Conservation (phyloP, 1,140 invertebrate species). For the Macrostomum lignano region DNA sequence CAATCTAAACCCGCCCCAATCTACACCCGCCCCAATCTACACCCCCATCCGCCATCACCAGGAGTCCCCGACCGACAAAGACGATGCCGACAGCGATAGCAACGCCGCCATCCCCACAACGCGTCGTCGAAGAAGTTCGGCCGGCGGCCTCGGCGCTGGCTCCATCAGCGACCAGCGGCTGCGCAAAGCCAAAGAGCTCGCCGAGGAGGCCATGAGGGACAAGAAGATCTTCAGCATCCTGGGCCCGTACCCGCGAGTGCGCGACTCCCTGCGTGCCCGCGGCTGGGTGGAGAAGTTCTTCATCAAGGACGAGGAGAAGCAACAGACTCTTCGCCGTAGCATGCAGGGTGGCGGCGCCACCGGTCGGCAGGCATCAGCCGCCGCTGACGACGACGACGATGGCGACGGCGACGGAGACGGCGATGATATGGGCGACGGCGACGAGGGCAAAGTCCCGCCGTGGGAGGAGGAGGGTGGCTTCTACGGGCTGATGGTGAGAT, state of each 20-base stretch:
- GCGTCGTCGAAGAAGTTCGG: no score
- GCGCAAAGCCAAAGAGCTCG: no score
- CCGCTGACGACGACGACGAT: background rate
- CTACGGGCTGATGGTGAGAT: constrained; percentile 26
- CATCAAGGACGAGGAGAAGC: constrained; percentile 9
- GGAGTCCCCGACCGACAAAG: no score
- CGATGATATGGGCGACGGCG: constrained; percentile 7
- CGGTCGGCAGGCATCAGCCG: background rate
- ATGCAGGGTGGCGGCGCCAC: background rate
- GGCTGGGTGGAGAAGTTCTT: constrained; percentile 32
- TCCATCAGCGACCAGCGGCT: no score
- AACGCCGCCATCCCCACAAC: no score
- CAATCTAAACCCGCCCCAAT: no score
- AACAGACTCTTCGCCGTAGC: background rate
- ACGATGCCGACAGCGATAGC: no score
- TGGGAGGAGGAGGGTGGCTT: constrained; percentile 29
- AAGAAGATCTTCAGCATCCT: constrained; percentile 30
- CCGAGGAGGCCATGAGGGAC: no score
- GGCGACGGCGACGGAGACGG: background rate
- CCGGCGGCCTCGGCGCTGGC: no score
- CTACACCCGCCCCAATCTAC: no score
- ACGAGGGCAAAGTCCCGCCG: constrained; percentile 19
- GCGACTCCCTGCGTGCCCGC: constrained; percentile 25
- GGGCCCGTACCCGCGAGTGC: constrained; percentile 29
- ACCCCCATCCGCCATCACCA: no score